Base-by-base conservation (phyloP, 2,113 vertebrate genomes). In the Leucoraja erinaceus region DNA sequence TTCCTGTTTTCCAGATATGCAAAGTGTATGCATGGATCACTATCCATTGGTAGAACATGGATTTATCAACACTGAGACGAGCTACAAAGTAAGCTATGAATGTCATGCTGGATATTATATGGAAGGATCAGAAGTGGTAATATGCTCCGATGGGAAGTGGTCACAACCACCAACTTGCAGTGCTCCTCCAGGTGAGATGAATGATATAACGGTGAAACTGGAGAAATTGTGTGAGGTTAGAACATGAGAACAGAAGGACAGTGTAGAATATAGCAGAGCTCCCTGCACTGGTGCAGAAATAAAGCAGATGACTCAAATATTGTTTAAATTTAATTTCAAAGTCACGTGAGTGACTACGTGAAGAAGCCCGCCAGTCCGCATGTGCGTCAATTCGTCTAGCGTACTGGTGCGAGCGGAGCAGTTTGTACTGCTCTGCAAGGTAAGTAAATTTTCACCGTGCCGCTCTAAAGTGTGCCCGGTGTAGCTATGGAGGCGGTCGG, bases 51-150 rank as follows among this genome's bases (percentile, higher is more conserved):
- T 93, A 68, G 0, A 9, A 4, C 25, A 93, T 28, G 93, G 75
- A 68, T 0, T 9, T 0, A 28, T 70, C 11, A 0, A 0, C 6
- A 0, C 5, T 12, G 0, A 28, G 0, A 0, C 0, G 2, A 0
- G 8, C 1, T 0, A 14, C 31, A n/a, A 0, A 1, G 18, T 79
- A 76, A 59, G 0, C 14, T 93, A 93, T 92, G 0, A 0, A 3
- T 93, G 93, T 92, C 5, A 70, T 12, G 0, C 0, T 14, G 33
- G 31, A 22, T 93, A 66, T 61, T 16, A 8, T 6, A 33, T 68
- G 18, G 68, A 93, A 61, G 75, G 93, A 68, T 63, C 54, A 59
- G 3, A 0, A 1, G 5, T 5, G 14, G 61, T 93, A 79, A 1
- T 22, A 4, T 93, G 93, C 31, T 1, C 66, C 28, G 61, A 93